These are phyloP conservation scores for Pristionchus mayeri DNA, from an alignment of 2,888 invertebrate genomes.

Conservation along the genomic window DNA sequence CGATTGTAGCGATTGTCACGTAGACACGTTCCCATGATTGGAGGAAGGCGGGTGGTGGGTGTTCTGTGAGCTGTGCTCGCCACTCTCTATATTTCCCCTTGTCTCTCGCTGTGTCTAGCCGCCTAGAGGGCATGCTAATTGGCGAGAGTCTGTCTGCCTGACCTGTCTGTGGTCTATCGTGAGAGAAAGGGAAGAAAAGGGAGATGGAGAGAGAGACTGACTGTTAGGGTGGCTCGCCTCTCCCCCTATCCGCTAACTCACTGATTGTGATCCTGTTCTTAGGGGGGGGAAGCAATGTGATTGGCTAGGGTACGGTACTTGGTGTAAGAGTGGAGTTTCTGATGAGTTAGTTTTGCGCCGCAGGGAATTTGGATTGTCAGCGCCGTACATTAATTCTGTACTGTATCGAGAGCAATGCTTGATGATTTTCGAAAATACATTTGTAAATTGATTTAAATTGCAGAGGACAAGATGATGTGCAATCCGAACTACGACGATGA, in stretches of 20 bases:
- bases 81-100: too few species aligned
- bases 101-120: too few species aligned
- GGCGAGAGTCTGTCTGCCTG: too few species aligned
- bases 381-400: neutral
- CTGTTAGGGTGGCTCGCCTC: too few species aligned
- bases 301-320: too few species aligned
- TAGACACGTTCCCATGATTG: neutral
- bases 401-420: neutral
- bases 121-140: too few species aligned
- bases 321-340: neutral
- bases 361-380: neutral
- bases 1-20: neutral
- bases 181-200: too few species aligned
- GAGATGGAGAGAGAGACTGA: too few species aligned
- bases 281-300: too few species aligned
- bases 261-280: too few species aligned
- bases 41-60: neutral
- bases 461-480: conserved; percentile 47
- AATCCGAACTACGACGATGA: conserved; percentile 49
- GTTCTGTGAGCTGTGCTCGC: conserved; percentile 15
- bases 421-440: neutral
- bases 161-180: too few species aligned
- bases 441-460: neutral
- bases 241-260: too few species aligned
- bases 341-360: neutral